These are phyloP conservation scores for Probosciger aterrimus DNA, from an alignment of 2,113 vertebrate genomes.

Conservation along the genomic window DNA sequence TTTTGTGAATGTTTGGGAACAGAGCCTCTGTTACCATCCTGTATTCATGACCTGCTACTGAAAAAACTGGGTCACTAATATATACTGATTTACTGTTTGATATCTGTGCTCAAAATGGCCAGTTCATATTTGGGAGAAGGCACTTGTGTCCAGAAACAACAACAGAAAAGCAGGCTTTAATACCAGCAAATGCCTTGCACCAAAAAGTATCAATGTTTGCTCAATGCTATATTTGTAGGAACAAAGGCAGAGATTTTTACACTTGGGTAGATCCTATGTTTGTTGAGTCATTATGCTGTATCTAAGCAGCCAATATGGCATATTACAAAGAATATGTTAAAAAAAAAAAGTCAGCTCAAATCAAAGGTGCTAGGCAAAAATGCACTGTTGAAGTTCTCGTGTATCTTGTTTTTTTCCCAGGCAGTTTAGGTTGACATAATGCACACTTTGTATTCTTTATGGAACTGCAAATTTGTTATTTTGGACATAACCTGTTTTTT, in stretches of 20 bases:
- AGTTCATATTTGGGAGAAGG: not conserved
- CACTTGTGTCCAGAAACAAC: not conserved
- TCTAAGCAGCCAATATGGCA: conserved; percentile 27
- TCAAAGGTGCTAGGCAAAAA: not conserved
- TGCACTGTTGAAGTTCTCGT: not conserved
- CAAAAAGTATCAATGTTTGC: not conserved
- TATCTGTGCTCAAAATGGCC: not conserved
- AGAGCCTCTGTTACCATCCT: not conserved
- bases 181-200: not conserved
- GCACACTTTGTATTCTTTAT: not conserved
- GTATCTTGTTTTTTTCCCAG: not conserved
- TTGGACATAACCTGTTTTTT: not conserved
- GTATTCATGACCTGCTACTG: not conserved
- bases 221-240: not conserved
- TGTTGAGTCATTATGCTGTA: conserved; percentile 20
- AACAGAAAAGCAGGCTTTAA: not conserved
- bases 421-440: not conserved
- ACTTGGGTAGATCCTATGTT: not conserved
- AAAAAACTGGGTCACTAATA: not conserved
- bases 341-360: not conserved
- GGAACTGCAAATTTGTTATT: not conserved
- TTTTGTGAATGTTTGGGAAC: not conserved
- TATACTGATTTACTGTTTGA: not conserved
- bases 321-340: not conserved
- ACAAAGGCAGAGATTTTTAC: not conserved